These are phyloP conservation scores for Pogonocichla stellata DNA, from an alignment of 2,113 vertebrate species.

Conservation along the genomic window DNA sequence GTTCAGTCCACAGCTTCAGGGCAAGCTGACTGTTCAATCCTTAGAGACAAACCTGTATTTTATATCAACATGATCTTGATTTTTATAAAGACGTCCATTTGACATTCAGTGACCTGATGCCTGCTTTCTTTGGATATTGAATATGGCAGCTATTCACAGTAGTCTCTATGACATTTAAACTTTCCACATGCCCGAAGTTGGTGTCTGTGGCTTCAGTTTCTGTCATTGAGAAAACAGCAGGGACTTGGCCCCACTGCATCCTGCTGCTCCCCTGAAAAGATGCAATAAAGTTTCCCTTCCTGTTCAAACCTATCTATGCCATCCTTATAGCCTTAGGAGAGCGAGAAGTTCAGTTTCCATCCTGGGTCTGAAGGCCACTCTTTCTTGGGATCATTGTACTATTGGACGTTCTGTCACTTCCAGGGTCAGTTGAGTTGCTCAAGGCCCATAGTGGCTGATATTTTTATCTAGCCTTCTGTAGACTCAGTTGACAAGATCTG, in stretches of 20 bases:
- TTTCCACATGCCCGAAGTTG: not conserved
- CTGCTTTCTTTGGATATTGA: not conserved
- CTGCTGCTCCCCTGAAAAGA: not conserved
- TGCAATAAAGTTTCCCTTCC: not conserved
- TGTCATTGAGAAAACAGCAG: not conserved
- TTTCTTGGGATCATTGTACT: not conserved
- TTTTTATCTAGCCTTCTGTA: constrained; percentile 10
- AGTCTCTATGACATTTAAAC: not conserved
- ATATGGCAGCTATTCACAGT: not conserved
- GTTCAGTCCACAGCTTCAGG: not conserved
- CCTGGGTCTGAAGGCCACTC: not conserved
- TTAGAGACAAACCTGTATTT: not conserved
- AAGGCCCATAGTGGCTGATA: not conserved
- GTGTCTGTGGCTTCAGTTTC: not conserved
- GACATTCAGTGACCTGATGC: not conserved
- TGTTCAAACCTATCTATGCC: not conserved
- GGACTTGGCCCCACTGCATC: not conserved
- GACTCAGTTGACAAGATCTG: not conserved
- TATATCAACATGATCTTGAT: not conserved
- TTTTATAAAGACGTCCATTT: not conserved
- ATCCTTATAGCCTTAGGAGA: not conserved
- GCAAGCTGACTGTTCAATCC: not conserved
- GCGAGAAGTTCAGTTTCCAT: not conserved
- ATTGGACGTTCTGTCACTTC: not conserved
- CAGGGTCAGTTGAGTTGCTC: not conserved